Percentiles rank a stretch among this genome's conserved stretches.
phyloP scores from a whole-genome alignment of 2,113 vertebrate species.

The Pomatostomus ruficeps region DNA sequence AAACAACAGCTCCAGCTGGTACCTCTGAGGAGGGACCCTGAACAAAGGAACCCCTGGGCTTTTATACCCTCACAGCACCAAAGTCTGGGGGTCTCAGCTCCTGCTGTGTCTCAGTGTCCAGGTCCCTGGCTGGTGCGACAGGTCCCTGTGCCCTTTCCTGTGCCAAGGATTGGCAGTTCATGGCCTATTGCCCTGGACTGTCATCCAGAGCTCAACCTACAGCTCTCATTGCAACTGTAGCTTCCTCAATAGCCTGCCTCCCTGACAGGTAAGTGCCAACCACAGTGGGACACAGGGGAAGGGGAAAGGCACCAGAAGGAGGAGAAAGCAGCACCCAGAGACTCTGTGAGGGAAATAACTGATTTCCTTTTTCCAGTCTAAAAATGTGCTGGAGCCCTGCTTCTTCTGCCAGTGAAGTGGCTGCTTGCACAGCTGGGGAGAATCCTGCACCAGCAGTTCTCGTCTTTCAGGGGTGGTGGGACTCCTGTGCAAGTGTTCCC shows the following conservation, averaged over 20 bases:
- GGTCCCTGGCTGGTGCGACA: not conserved
- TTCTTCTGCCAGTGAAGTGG: no score
- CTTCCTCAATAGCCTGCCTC: not conserved
- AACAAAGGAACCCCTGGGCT: not conserved
- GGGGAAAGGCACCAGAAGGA: not conserved
- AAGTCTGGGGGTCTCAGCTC: not conserved
- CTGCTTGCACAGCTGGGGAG: not conserved
- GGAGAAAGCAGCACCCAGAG: not conserved
- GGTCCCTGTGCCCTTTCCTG: not conserved
- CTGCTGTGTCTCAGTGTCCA: not conserved
- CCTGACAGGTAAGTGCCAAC: not conserved
- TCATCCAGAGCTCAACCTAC: not conserved
- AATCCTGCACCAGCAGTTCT: no score
- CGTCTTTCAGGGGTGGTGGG: not conserved
- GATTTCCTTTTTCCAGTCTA: not conserved
- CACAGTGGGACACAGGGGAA: not conserved
- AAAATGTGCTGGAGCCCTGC: not conserved
- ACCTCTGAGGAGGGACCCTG: not conserved
- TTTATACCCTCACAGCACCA: not conserved
- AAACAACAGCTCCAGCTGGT: not conserved
- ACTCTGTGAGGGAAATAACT: not conserved
- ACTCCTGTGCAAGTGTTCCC: fast-evolving
- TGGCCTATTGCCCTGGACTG: fast-evolving
- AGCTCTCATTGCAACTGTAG: not conserved
- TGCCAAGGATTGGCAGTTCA: not conserved